A percentile compares a stretch with the other conserved stretches of the same genome.
These are phyloP conservation scores for Drosophila triauraria DNA, from an alignment of 1,140 invertebrate genomes.

Conservation along the genomic window DNA sequence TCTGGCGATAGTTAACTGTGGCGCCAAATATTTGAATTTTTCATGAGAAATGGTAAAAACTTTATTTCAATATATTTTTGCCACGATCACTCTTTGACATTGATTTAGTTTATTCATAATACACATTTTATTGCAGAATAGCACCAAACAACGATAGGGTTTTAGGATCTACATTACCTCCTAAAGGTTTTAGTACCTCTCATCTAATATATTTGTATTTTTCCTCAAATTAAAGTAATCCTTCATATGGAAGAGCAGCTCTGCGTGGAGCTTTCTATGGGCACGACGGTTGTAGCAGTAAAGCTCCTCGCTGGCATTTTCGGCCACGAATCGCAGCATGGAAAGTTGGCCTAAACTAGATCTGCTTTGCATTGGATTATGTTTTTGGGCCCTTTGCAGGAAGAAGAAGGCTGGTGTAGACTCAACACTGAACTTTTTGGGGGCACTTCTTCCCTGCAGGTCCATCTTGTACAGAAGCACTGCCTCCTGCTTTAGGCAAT, in stretches of 20 bases:
- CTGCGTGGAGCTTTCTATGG: constrained; percentile 14
- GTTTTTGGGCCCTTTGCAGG: constrained; percentile 2
- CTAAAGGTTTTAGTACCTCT: neutral
- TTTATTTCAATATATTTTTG: neutral
- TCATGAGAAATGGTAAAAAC: neutral
- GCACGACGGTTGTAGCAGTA: constrained; percentile 21
- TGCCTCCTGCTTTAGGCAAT: constrained; percentile 32
- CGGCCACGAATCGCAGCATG: constrained; percentile 17
- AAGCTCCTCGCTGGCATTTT: constrained; percentile 32
- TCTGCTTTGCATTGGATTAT: constrained; percentile 18
- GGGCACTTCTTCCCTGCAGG: neutral
- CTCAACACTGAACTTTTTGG: constrained; percentile 39
- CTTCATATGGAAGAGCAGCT: constrained; percentile 22
- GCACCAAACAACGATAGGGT: too few relatives aligned
- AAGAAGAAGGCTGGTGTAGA: constrained; percentile 27
- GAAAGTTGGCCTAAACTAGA: neutral
- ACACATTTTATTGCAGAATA: neutral
- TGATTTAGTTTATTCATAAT: neutral
- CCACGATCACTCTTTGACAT: neutral
- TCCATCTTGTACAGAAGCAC: constrained; percentile 44
- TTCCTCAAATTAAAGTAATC: constrained; percentile 14
- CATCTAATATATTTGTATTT: neutral
- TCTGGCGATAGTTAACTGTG: constrained; percentile 1
- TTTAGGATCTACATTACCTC: too few relatives aligned
- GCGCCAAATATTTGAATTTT: neutral